Base-by-base conservation (phyloP, 1,140 invertebrate genomes). In the Papilio machaon region DNA sequence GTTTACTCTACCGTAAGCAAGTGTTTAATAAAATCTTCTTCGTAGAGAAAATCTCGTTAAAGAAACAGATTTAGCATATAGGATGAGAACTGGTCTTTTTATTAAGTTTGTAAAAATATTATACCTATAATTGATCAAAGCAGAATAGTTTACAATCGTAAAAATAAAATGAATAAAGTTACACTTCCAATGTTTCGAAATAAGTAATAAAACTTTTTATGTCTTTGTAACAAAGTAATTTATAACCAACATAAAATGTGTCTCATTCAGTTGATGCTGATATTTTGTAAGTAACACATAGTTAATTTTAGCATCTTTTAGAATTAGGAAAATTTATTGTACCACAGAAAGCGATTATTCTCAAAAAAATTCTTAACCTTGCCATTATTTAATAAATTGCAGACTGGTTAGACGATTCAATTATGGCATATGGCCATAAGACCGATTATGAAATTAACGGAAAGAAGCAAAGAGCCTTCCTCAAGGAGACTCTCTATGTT, bases 281-380 rank as follows among this genome's bases (percentile, higher is more conserved):
- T 60, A 77, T 77, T 60, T 60, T 78, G 76, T 78, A 78, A 78
- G 76, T 78, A 58, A 8, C 23, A 35, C 17, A n/a, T 54, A 54
- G 11, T 35, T 38, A 43, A 2, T 60, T 58, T 58, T 30, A 67
- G 35, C 11, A 67, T 35, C 54, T 58, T n/a, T 58, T 10, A 30
- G 19, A 30, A 52, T 52, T 9, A 64, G 8, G 11, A 30, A 30
- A 30, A 23, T 2, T 13, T 30, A 19, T 30, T 9, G 5, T 58
- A 19, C 1, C n/a, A n/a, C 8, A 4, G 9, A 58, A 8, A 19
- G 2, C 8, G 17, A 58, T n/a, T 58, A 19, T 19, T 1, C n/a
- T 52, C 4, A 1, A 52, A 17, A 52, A 43, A 17, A 4, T 17
- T 52, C 15, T 9, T 58, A 58, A 58, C 8, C 54, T n/a, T 19